Base-by-base conservation (phyloP, 2,113 vertebrate genomes). In the Naja naja region DNA sequence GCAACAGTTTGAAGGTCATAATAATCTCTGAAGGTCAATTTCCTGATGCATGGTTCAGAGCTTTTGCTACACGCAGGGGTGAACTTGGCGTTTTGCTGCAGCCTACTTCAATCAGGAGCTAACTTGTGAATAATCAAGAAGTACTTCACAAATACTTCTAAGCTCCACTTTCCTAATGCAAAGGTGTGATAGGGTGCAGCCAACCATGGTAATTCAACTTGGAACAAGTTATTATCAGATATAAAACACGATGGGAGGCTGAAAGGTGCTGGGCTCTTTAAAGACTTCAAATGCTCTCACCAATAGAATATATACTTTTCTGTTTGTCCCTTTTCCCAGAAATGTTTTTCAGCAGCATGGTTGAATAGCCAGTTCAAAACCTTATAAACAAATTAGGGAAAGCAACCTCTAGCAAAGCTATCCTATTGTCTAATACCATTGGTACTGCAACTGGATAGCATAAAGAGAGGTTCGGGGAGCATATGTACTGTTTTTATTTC, bases 11-110 rank as follows among this genome's bases (percentile, higher is more conserved):
- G 97, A 99, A 99, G 98, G 97, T 98, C 96, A 94, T 96, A 97
- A 98, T 97, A 98, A 98, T 98, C 95, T 98, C 95, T 96, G 94
- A 98, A 96, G 98, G 98, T 98, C 97, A 97, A 96, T 97, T 97
- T 96, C 91, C 95, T 96, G 95, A 97, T 95, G 85, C 94, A 96
- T 92, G 95, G 97, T 97, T 97, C 93, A 96, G 94, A 98, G 97
- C 92, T 96, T 97, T 97, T 96, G 91, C 95, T 97, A 74, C 91
- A 90, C 27, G 30, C 91, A 88, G 92, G 47, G 87, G 43, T 96
- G 94, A 97, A 94, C 89, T 52, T 92, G 25, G 60, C 96, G 34
- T 94, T 97, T 97, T 96, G 92, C 95, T 97, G 95, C 95, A 98
- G 96, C 96, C 92, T 97, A 94, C 97, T 98, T 98, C 98, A 98